Evolutionary conservation across 2,888 invertebrate species (phyloP), one percentile per base, ranked within the genome.

Genomic region (Coelinius sp.): DNA sequence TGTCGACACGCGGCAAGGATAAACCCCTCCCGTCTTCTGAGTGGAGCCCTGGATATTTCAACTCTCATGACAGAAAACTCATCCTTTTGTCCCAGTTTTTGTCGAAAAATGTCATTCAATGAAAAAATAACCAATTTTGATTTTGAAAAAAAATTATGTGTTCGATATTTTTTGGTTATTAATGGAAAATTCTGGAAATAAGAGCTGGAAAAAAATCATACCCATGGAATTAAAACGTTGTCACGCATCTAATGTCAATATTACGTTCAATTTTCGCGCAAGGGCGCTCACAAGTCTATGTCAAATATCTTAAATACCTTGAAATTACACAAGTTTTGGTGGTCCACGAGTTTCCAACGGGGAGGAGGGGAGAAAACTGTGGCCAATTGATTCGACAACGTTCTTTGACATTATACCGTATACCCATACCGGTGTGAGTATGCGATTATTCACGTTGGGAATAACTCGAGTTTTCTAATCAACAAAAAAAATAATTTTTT

Each of bases 271-370:
- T 70, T 73, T 74, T 67, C 66, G 62, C 63, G 56, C 52, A 65
- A 70, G 25, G 71, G 70, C 62, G 75, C 73, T 71, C 66, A 73
- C 59, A 62, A 76, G 75, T 76, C 76, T 74, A 75, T 76, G 74
- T 78, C 78, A 77, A 78, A 77, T 75, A 75, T 70, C 63, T 76
- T 83, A 83, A 87, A 77, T 86, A 85, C 81, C 86, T 83, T 86
- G 86, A 86, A 87, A 87, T 87, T 84, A 81, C 78, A 80, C 69
- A 73, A 81, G 78, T 78, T n/a, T n/a, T 79, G 70, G 70, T 71
- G 73, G 73, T 72, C 65, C 52, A 24, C 2, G 8, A 41, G 6
- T 20, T 24, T 41, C 10, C 24, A 35, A 41, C n/a, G n/a, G n/a
- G n/a, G n/a, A n/a, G n/a, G 41, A 59, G 70, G 44, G 38, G 52